These are phyloP conservation scores for Ectropis grisescens DNA, from an alignment of 1,140 invertebrate genomes.

Conservation along the genomic window DNA sequence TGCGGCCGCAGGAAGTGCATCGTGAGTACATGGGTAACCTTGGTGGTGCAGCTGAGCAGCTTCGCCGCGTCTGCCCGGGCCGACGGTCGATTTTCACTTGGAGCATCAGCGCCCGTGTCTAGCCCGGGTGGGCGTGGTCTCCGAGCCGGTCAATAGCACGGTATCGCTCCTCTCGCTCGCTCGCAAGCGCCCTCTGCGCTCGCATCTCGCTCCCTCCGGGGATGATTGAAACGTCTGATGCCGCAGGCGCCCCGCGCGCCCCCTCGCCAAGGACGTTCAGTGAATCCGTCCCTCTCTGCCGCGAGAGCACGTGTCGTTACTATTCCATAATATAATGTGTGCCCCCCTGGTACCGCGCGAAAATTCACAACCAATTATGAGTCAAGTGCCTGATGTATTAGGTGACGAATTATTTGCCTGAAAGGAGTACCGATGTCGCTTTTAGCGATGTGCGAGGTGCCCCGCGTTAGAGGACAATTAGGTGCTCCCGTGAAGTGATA, in stretches of 20 bases:
- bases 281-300: conserved; percentile 68
- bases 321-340: conserved; percentile 68
- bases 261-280: conserved; percentile 66
- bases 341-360: conserved; percentile 53
- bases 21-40: conserved; percentile 40
- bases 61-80: conserved; percentile 55
- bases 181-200: conserved; percentile 12
- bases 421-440: conserved; percentile 43
- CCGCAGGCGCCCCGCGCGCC: conserved; percentile 63
- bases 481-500: conserved; percentile 46
- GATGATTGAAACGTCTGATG: conserved; percentile 69
- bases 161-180: conserved; percentile 39
- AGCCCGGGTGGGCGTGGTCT: conserved; percentile 63
- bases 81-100: conserved; percentile 67
- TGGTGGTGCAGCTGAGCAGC: conserved; percentile 46
- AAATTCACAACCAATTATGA: conserved; percentile 64
- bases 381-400: conserved; percentile 62
- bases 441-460: conserved; percentile 38
- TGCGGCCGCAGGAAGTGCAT: conserved; percentile 38
- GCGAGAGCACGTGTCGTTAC: conserved; percentile 65
- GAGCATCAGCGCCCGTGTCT: conserved; percentile 52
- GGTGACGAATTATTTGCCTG: conserved; percentile 53
- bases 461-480: conserved; percentile 44
- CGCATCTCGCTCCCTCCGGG: conserved; percentile 41
- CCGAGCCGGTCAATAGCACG: conserved; percentile 65